Evolutionary conservation across 2,797 vertebrate genomes (phyloP).

Genomic region (Brotula barbata): DNA sequence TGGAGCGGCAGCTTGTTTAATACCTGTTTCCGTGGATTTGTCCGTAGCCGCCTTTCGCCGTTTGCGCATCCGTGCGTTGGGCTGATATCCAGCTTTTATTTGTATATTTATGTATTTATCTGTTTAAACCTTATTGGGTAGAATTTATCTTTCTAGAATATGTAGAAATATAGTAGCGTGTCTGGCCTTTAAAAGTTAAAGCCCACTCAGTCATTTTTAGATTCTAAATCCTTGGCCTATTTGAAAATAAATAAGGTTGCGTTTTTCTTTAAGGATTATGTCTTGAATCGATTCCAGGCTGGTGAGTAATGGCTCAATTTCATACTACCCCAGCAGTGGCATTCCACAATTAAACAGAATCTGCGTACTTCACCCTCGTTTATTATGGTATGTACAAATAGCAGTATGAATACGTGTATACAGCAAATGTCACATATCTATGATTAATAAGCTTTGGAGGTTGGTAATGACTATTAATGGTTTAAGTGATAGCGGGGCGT

Average conservation of each 20-base stretch:
- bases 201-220: constrained; percentile 38
- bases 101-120: no score
- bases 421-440: constrained; percentile 34
- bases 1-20: no score
- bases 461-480: constrained; percentile 32
- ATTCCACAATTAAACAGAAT: constrained; percentile 40
- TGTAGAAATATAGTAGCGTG: no score
- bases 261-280: constrained; percentile 51
- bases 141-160: no score
- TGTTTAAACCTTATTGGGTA: no score
- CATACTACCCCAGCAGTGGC: constrained; percentile 33
- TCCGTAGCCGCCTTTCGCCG: no score
- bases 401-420: constrained; percentile 47
- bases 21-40: no score
- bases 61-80: no score
- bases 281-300: constrained; percentile 44
- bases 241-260: constrained; percentile 34
- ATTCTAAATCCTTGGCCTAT: constrained; percentile 44
- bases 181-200: constrained; percentile 16
- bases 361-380: constrained; percentile 39
- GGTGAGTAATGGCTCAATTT: constrained; percentile 58
- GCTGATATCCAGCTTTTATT: no score
- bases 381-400: constrained; percentile 42
- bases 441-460: constrained; percentile 37
- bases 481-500: constrained; percentile 33